These are phyloP conservation scores for Rutilus rutilus DNA, from an alignment of 2,113 vertebrate genomes.

Conservation along the genomic window DNA sequence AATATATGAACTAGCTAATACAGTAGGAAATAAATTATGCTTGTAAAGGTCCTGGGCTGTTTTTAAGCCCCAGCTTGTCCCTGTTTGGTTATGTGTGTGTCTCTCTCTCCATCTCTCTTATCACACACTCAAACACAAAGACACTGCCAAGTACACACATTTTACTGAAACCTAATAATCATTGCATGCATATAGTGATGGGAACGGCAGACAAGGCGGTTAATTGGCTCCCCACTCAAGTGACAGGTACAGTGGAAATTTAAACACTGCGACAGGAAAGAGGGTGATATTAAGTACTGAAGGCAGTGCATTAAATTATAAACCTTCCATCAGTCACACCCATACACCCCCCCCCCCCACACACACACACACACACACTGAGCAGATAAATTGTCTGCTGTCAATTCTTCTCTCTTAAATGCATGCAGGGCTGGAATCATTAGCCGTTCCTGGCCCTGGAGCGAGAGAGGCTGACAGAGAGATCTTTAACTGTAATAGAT, in stretches of 20 bases:
- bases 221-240: conserved; percentile 74
- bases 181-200: conserved; percentile 17
- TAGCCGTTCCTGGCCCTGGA: conserved; percentile 66
- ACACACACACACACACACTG: conserved; percentile 49
- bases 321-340: conserved; percentile 68
- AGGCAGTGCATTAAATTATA: conserved; percentile 66
- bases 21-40: neutral
- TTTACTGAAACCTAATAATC: conserved; percentile 35
- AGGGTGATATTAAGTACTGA: conserved; percentile 69
- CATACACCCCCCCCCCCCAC: conserved; percentile 1
- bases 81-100: neutral
- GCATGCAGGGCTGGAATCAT: conserved; percentile 68
- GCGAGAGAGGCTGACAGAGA: conserved; percentile 62
- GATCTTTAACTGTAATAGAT: conserved; percentile 74
- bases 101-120: conserved; percentile 25
- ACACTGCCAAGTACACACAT: neutral
- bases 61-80: neutral
- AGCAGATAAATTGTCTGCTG: conserved; percentile 71
- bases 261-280: conserved; percentile 72
- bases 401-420: conserved; percentile 66
- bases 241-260: conserved; percentile 70
- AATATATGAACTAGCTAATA: neutral
- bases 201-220: conserved; percentile 47
- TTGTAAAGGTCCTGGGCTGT: neutral
- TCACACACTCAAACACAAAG: conserved; percentile 1